phyloP scores from a whole-genome alignment of 2,888 invertebrate species.

The Odiellus spinosus region DNA sequence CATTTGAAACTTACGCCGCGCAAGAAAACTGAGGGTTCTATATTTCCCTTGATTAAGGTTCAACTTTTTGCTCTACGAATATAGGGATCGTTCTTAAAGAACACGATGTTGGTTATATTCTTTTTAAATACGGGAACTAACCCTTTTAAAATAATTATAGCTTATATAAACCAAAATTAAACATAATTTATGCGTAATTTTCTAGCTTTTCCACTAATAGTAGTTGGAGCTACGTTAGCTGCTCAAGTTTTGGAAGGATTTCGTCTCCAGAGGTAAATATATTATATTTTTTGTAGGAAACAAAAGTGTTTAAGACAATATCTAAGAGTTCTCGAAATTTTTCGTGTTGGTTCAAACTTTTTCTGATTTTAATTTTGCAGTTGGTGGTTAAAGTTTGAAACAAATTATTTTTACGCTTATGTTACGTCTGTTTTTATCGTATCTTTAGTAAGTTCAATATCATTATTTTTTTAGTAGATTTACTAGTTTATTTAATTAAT shows the following conservation, averaged over 20 bases:
- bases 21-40: too few relatives aligned
- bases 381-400: constrained; percentile 1
- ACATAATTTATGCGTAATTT: neutral
- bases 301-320: too few relatives aligned
- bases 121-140: neutral
- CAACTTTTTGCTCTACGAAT: too few relatives aligned
- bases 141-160: too few relatives aligned
- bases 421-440: neutral
- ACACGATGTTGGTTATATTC: neutral
- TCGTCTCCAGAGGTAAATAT: constrained; percentile 11
- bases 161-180: too few relatives aligned
- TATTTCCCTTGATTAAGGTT: too few relatives aligned
- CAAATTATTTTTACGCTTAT: neutral
- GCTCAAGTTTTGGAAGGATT: constrained; percentile 18
- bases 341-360: neutral
- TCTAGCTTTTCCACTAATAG: constrained; percentile 17
- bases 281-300: too few relatives aligned
- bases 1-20: too few relatives aligned
- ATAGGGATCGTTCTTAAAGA: too few relatives aligned
- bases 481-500: neutral
- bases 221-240: constrained; percentile 17
- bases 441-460: neutral
- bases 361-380: neutral
- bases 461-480: neutral
- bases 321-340: too few relatives aligned